phyloP scores from a whole-genome alignment of 2,888 invertebrate species.

The Sarcophaga subvicina region DNA sequence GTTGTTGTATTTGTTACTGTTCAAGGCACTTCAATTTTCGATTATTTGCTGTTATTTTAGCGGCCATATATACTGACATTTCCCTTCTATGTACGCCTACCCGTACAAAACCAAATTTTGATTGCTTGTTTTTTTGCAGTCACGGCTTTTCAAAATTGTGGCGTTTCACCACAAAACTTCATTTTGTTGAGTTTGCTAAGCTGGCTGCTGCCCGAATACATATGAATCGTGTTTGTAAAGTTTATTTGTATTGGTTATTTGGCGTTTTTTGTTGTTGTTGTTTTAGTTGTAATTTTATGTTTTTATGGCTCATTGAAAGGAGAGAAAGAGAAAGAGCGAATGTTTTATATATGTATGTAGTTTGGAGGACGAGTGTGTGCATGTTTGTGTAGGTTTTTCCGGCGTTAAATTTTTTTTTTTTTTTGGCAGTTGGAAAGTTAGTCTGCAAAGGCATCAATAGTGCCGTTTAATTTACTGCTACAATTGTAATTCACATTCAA shows the following conservation, averaged over 20 bases:
- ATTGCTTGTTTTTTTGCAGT: not conserved
- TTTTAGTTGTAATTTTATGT: not conserved
- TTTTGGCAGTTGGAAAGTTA: not conserved
- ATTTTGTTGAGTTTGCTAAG: constrained; percentile 32
- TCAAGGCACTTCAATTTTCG: constrained; percentile 24
- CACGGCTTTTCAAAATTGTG: constrained; percentile 3
- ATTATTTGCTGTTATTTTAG: constrained; percentile 29
- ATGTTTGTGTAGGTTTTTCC: constrained; percentile 6
- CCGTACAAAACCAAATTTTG: not conserved
- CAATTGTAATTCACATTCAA: constrained; percentile 14
- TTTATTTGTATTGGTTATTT: not conserved
- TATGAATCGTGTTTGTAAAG: constrained; percentile 7
- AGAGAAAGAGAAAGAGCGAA: not conserved
- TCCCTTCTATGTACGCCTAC: not conserved
- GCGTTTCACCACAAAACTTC: constrained; percentile 54
- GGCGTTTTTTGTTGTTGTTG: not conserved
- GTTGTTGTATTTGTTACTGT: not conserved
- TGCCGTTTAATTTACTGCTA: constrained; percentile 32
- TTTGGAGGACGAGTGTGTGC: constrained; percentile 13
- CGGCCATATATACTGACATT: not conserved
- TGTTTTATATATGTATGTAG: too few species aligned
- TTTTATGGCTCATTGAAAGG: constrained; percentile 49
- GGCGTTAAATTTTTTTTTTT: constrained; percentile 5
- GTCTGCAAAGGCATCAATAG: not conserved
- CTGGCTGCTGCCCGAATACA: constrained; percentile 30